Percentiles rank a stretch among this genome's conserved stretches.
Evolutionary conservation across 2,888 invertebrate species (phyloP).

Genomic region (Acleris laterana): DNA sequence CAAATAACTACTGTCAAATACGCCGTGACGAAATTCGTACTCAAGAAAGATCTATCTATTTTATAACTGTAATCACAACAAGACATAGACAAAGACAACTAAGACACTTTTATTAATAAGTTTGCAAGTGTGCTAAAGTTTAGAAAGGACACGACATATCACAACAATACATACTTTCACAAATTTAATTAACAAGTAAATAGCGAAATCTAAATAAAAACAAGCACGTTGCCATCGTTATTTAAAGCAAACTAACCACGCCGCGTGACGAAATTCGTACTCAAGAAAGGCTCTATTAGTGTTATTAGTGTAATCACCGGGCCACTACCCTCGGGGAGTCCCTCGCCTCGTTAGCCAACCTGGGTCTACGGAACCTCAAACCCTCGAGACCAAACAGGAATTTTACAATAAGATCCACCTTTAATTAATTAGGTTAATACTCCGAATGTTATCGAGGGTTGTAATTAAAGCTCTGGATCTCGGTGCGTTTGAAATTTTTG

Average conservation of each 20-base stretch:
- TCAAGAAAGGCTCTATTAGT: slow-evolving; percentile 53
- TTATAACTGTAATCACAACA: no score
- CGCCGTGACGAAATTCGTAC: no score
- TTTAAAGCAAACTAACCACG: slow-evolving; percentile 4
- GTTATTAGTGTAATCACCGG: slow-evolving; percentile 69
- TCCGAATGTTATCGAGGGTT: slow-evolving; percentile 34
- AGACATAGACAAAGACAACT: no score
- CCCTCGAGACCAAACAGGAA: slow-evolving; percentile 49
- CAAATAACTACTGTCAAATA: no score
- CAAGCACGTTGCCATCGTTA: neutral
- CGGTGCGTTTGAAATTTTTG: slow-evolving; percentile 6
- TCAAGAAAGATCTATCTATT: no score
- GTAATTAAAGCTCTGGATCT: slow-evolving; percentile 23
- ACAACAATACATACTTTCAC: no score
- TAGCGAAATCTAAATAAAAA: no score
- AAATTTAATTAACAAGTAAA: no score
- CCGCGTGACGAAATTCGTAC: slow-evolving; percentile 19
- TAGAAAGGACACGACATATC: no score
- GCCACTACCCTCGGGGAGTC: slow-evolving; percentile 50
- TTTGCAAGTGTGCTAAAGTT: no score
- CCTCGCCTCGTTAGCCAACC: slow-evolving; percentile 58
- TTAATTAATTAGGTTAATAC: slow-evolving; percentile 37
- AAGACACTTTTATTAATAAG: no score
- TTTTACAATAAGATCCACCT: slow-evolving; percentile 38
- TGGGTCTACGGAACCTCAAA: slow-evolving; percentile 42